Evolutionary conservation across 2,888 invertebrate genomes (phyloP).

Genomic region (Netelia fuscicornis): DNA sequence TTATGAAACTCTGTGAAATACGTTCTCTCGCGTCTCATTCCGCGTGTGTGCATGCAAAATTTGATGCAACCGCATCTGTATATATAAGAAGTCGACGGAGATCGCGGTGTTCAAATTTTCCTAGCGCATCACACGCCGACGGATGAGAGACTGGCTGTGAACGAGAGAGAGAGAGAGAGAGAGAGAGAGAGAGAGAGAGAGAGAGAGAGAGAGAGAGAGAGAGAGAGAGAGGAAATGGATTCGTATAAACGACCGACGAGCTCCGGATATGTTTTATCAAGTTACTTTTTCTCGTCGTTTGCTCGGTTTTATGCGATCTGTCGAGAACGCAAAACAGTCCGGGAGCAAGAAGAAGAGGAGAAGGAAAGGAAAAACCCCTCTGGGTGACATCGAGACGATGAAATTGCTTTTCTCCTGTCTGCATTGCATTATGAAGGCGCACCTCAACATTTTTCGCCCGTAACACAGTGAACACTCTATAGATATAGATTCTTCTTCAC

Average conservation of each 20-base stretch:
- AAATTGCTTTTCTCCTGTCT: constrained; percentile 63
- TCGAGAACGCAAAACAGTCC: constrained; percentile 14
- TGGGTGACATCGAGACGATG: constrained; percentile 61
- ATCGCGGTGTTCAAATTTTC: not conserved
- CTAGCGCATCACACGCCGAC: not conserved
- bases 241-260: constrained; percentile 62
- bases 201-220: not conserved
- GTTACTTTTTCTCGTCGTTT: constrained; percentile 51
- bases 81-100: not conserved
- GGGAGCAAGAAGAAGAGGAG: constrained; percentile 13
- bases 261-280: constrained; percentile 64
- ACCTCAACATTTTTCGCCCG: not conserved
- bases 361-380: constrained; percentile 17
- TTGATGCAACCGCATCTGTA: constrained; percentile 43
- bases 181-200: constrained; percentile 9
- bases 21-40: constrained; percentile 36
- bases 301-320: constrained; percentile 21
- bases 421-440: constrained; percentile 43
- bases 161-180: not conserved
- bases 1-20: constrained; percentile 71
- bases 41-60: constrained; percentile 46
- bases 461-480: constrained; percentile 8
- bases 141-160: constrained; percentile 15
- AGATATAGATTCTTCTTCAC: not conserved
- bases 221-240: constrained; percentile 52